These are phyloP conservation scores for Blera fallax DNA, from an alignment of 2,888 invertebrate genomes.

Conservation along the genomic window DNA sequence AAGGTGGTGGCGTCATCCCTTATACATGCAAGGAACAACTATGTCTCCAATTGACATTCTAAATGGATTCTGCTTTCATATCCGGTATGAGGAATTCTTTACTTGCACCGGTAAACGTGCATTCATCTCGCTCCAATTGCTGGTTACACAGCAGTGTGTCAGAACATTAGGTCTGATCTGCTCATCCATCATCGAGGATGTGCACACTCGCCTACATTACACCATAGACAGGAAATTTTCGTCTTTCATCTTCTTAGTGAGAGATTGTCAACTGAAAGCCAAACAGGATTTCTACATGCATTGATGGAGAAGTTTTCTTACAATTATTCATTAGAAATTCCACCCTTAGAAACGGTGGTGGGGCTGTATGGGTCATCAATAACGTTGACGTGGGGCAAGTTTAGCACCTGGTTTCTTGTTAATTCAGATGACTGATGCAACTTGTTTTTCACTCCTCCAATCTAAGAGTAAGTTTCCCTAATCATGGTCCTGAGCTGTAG, in stretches of 20 bases:
- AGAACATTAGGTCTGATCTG: conserved; percentile 41
- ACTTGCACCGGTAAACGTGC: not conserved
- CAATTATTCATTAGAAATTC: conserved; percentile 64
- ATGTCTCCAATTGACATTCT: conserved; percentile 60
- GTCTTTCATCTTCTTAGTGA: conserved; percentile 32
- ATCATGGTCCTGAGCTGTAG: conserved; percentile 13
- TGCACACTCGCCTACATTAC: not conserved
- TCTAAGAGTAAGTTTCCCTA: not conserved
- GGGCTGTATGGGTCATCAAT: conserved; percentile 58
- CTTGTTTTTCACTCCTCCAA: not conserved
- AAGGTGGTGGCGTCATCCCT: conserved; percentile 7
- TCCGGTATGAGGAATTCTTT: conserved; percentile 37
- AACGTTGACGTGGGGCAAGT: conserved; percentile 57
- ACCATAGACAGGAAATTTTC: conserved; percentile 40
- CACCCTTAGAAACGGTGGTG: not conserved
- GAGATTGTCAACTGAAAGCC: conserved; percentile 44
- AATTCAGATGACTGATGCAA: conserved; percentile 58
- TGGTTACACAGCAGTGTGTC: not conserved
- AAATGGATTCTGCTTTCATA: conserved; percentile 58
- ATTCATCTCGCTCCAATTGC: conserved; percentile 35
- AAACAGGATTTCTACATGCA: conserved; percentile 11
- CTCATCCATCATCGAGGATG: conserved; percentile 62
- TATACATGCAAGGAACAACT: conserved; percentile 23
- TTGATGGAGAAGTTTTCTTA: conserved; percentile 33
- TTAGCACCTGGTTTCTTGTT: conserved; percentile 68